These are phyloP conservation scores for Tragelaphus buxtoni DNA, from an alignment of 2,113 vertebrate species.

Conservation along the genomic window DNA sequence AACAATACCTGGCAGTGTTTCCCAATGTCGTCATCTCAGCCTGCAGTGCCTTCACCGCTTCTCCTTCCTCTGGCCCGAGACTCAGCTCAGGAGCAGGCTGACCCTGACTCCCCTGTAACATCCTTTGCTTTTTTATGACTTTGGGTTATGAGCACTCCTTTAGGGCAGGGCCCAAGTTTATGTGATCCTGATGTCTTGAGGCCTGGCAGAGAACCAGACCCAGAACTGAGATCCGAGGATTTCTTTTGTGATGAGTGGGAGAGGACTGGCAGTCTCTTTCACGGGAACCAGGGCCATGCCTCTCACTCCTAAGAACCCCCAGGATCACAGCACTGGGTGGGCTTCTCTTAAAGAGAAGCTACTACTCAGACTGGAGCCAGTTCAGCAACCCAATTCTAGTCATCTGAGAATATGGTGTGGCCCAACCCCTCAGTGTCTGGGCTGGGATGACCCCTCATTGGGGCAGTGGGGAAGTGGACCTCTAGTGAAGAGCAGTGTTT, in stretches of 20 bases:
- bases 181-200: not conserved
- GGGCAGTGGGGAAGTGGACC: not conserved
- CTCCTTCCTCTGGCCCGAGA: not conserved
- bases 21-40: not conserved
- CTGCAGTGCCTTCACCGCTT: not conserved
- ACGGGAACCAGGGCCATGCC: not conserved
- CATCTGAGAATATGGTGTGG: not conserved
- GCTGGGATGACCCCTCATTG: not conserved
- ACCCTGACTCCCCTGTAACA: not conserved
- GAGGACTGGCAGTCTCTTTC: not conserved
- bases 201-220: not conserved
- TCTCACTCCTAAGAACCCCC: not conserved
- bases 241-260: not conserved
- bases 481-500: not conserved
- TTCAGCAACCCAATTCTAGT: not conserved
- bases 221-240: not conserved
- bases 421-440: not conserved
- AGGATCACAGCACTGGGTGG: not conserved
- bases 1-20: not conserved
- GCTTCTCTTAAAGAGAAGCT: not conserved
- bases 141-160: not conserved
- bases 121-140: not conserved
- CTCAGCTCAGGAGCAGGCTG: not conserved
- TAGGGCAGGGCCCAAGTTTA: not conserved
- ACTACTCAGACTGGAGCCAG: not conserved